A percentile compares a stretch with the other conserved stretches of the same genome.
Evolutionary conservation across 2,888 invertebrate genomes (phyloP).

Genomic region (Argyra leucocephala): DNA sequence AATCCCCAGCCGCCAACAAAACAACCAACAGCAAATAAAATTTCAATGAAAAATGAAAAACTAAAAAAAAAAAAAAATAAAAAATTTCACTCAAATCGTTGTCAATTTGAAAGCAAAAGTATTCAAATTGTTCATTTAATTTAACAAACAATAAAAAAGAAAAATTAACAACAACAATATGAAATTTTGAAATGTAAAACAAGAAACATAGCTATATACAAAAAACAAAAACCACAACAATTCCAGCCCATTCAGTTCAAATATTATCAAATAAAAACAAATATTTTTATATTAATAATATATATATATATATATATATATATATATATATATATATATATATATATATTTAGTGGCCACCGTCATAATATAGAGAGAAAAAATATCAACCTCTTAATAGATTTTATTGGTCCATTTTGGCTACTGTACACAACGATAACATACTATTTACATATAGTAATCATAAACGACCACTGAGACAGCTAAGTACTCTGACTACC

Average conservation of each 20-base stretch:
- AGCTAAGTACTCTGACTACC: neutral
- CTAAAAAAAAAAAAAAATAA: neutral
- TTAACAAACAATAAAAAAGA: neutral
- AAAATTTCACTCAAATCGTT: neutral
- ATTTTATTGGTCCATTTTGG: constrained; percentile 1
- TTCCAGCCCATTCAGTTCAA: neutral
- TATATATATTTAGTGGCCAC: neutral
- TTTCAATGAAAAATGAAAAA: neutral
- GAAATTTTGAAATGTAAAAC: no score
- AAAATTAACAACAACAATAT: no score
- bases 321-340: neutral
- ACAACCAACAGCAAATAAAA: neutral
- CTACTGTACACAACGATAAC: neutral
- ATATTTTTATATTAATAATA: neutral
- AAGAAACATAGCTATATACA: no score
- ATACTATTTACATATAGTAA: neutral
- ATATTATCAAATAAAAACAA: neutral
- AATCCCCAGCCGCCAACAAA: neutral
- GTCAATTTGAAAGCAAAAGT: neutral
- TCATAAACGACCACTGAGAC: neutral
- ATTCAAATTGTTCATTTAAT: neutral
- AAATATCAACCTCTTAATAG: neutral
- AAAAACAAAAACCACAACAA: neutral
- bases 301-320: no score
- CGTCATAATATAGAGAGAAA: neutral